Conservation (phyloP, 2,113 vertebrate species). For the Triplophysa dalaica region DNA sequence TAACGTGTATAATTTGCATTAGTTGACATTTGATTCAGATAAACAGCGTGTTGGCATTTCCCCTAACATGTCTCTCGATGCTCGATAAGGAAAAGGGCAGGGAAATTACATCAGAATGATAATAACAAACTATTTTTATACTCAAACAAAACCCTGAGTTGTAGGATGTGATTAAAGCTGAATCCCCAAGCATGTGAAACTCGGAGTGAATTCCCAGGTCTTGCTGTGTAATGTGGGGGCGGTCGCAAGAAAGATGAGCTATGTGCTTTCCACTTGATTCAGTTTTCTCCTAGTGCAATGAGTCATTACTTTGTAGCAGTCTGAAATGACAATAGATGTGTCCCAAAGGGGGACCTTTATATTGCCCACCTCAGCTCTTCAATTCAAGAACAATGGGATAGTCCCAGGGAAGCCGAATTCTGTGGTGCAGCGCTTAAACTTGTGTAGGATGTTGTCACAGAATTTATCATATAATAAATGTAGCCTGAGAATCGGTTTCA, state of each 20-base stretch:
- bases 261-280: slow-evolving; percentile 14
- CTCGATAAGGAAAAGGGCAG: not conserved
- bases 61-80: not conserved
- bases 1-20: not conserved
- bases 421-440: not conserved
- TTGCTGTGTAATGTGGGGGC: not conserved
- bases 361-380: slow-evolving; percentile 7
- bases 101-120: not conserved
- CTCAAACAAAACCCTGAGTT: not conserved
- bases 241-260: slow-evolving; percentile 28
- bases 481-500: not conserved
- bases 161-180: not conserved
- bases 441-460: not conserved
- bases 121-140: not conserved
- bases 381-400: slow-evolving; percentile 31
- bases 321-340: slow-evolving; percentile 30
- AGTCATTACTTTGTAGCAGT: slow-evolving; percentile 19
- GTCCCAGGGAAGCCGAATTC: not conserved
- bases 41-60: slow-evolving; percentile 17
- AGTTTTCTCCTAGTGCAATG: not conserved
- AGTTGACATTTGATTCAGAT: not conserved
- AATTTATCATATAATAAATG: not conserved
- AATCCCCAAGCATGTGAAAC: not conserved
- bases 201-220: not conserved
- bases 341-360: slow-evolving; percentile 15